Conservation (phyloP, 2,888 invertebrate species). For the Lobophora halterata region DNA sequence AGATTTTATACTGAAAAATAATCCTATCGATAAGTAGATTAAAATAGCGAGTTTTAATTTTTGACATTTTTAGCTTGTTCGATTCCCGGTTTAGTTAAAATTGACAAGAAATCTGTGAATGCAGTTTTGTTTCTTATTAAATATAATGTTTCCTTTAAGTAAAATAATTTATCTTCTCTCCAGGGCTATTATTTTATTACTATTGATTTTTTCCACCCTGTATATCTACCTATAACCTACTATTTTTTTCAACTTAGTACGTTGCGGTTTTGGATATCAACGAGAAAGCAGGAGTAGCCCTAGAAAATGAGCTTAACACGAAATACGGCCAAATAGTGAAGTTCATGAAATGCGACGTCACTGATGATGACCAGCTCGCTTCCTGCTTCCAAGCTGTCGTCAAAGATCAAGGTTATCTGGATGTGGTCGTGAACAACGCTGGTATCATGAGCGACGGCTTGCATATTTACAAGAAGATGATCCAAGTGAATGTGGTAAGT, state of each 20-base stretch:
- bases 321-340: constrained; percentile 42
- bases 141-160: too few species aligned
- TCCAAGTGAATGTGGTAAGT: constrained; percentile 41
- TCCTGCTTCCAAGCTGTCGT: constrained; percentile 26
- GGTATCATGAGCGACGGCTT: constrained; percentile 39
- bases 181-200: too few species aligned
- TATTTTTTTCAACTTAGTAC: constrained; percentile 30
- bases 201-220: too few species aligned
- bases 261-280: constrained; percentile 47
- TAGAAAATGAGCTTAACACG: constrained; percentile 42
- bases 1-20: too few species aligned
- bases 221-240: too few species aligned
- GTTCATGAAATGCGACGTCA: constrained; percentile 50
- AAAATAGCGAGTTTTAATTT: too few species aligned
- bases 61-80: too few species aligned
- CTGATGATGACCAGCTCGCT: constrained; percentile 36
- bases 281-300: constrained; percentile 33
- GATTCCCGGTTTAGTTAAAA: too few species aligned
- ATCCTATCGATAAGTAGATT: too few species aligned
- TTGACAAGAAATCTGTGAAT: too few species aligned
- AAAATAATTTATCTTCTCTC: too few species aligned
- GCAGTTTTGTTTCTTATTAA: too few species aligned
- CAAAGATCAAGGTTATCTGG: constrained; percentile 30
- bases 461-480: constrained; percentile 31
- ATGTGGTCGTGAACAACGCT: constrained; percentile 42